A percentile compares a stretch with the other conserved stretches of the same genome.
These are phyloP conservation scores for Amblyopsis rosae DNA, from an alignment of 2,113 vertebrate genomes.

Conservation along the genomic window DNA sequence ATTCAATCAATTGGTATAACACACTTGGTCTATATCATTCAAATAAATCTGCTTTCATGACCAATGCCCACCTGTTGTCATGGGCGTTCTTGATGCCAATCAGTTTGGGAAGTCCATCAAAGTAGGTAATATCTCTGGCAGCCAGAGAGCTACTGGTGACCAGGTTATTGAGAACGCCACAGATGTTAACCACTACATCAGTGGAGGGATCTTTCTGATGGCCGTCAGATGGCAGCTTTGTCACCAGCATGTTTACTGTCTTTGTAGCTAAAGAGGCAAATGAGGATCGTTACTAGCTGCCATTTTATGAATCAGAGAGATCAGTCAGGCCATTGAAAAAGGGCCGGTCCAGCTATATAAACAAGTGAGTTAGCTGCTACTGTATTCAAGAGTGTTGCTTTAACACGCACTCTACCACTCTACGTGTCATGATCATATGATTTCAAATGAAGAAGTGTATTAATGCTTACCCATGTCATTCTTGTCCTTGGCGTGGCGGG, in stretches of 20 bases:
- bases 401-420: neutral
- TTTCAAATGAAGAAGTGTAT: neutral
- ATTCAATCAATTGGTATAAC: neutral
- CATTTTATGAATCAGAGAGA: no score
- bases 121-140: conserved; percentile 84
- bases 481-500: conserved; percentile 85
- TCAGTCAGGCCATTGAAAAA: no score
- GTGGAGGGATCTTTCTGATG: conserved; percentile 78
- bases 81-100: conserved; percentile 80
- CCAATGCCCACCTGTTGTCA: conserved; percentile 78
- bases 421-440: neutral
- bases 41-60: neutral
- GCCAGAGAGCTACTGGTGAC: conserved; percentile 84
- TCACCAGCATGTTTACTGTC: conserved; percentile 83
- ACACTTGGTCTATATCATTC: neutral
- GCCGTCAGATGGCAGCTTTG: conserved; percentile 79
- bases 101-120: conserved; percentile 86
- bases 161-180: conserved; percentile 89
- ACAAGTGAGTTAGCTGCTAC: no score
- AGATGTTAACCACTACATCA: conserved; percentile 89
- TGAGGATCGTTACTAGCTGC: conserved; percentile 31
- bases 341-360: no score
- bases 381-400: no score
- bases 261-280: conserved; percentile 79
- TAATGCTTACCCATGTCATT: conserved; percentile 86